Conservation (phyloP, 64 coral and sea anemone genomes). For the Porites australiensis region DNA sequence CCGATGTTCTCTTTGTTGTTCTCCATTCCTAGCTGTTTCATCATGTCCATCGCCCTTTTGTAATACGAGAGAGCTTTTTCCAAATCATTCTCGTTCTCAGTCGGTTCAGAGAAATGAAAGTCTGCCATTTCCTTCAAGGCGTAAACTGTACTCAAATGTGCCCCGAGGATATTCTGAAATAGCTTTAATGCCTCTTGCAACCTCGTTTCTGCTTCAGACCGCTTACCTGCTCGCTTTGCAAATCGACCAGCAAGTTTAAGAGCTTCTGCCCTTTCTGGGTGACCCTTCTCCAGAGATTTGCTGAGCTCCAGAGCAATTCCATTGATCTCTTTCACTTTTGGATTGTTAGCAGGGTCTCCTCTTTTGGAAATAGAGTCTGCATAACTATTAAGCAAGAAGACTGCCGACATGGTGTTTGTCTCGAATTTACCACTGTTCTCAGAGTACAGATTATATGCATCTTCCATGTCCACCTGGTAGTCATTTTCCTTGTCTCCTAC, state of each 20-base stretch:
- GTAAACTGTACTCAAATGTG: slow-evolving; percentile 38
- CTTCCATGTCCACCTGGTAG: neutral
- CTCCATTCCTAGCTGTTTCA: neutral
- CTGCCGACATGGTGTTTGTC: neutral
- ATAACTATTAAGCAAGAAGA: slow-evolving; percentile 17
- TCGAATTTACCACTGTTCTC: neutral
- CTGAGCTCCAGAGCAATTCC: neutral
- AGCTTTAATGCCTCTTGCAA: neutral
- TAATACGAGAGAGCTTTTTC: neutral
- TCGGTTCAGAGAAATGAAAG: neutral
- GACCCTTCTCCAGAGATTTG: neutral
- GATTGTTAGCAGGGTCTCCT: neutral
- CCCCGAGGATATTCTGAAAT: neutral
- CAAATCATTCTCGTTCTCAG: neutral
- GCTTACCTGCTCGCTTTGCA: neutral
- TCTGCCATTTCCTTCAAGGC: slow-evolving; percentile 41
- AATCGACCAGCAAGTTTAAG: neutral
- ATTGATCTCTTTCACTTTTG: neutral
- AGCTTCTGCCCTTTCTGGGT: neutral
- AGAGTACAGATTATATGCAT: neutral
- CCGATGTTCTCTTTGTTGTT: slow-evolving; percentile 16
- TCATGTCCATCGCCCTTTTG: slow-evolving; percentile 14
- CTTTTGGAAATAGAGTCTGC: slow-evolving; percentile 1
- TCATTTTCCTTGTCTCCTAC: neutral
- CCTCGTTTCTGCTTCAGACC: neutral